Evolutionary conservation across 2,888 invertebrate genomes (phyloP), one percentile per base, ranked within the genome.

Genomic region (Lordiphosa fenestrarum): DNA sequence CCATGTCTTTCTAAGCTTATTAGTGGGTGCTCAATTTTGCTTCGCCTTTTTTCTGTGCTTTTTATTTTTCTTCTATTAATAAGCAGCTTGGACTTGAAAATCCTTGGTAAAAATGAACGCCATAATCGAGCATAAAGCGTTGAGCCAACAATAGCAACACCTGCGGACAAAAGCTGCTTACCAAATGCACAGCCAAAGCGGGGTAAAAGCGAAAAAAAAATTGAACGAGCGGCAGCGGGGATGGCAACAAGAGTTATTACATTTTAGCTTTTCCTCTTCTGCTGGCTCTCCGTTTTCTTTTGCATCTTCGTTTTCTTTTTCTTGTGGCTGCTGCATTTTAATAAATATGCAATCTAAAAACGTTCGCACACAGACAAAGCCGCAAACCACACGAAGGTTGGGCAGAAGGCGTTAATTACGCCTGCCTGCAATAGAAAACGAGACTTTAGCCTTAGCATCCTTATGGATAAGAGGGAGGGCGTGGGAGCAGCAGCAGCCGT

Each of bases 131-230:
- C 60, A 42, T 66, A 60, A 71, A 70, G 71, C 71, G 82, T 84
- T 82, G 69, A 72, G 67, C 76, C 71, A 81, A 85, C 85, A 81
- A 80, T 62, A 64, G 85, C 73, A 85, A 85, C 80, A 80, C 80
- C 80, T 85, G 80, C 85, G 80, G 66, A 83, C 84, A 66, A 85
- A 83, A 80, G 76, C 85, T 58, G 85, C 85, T 85, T 80, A 80
- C 63, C 70, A 73, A 42, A 44, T 60, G 58, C 58, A 59, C 57
- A 64, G 57, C 57, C 38, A 35, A 62, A 53, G 41, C 33, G 33
- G 44, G 15, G 33, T 33, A 44, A 5, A 44, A 15, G 44, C 9
- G 9, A 9, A 30, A 50, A 61, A 61, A 25, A 25, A 25, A 7
- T 25, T 25, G 25, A 7, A 25, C 7, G 7, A 25, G 25, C 6